Evolutionary conservation across 2,888 invertebrate genomes (phyloP), one percentile per base, ranked within the genome.

Genomic region (Aradus depressus): DNA sequence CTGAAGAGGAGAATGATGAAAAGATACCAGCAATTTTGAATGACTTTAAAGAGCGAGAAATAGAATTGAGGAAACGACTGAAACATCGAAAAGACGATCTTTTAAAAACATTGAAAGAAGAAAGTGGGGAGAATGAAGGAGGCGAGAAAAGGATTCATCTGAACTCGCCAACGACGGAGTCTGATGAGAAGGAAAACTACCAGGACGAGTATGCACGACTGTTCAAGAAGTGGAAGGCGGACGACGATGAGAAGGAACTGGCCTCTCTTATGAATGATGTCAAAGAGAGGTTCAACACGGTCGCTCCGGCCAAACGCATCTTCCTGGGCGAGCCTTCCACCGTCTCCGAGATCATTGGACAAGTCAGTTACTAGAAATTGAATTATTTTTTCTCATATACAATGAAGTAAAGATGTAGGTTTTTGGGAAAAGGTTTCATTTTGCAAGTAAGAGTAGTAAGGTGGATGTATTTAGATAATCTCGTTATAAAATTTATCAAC

Each of bases 21-120:
- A 47, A 47, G n/a, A n/a, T n/a, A n/a, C n/a, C n/a, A n/a, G n/a
- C n/a, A n/a, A n/a, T n/a, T n/a, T n/a, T n/a, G n/a, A n/a, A n/a
- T n/a, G n/a, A n/a, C n/a, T n/a, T n/a, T n/a, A 43, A 55, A 43
- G 50, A 55, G 31, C 52, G 49, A 56, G 34, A 58, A 37, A 44
- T 50, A 18, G 41, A 52, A 19, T 60, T 58, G 5, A 49, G 55
- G 23, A 50, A 55, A 34, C 43, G 54, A 21, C 32, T 60, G 14
- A 56, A 59, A 48, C 52, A 56, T 25, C 52, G 54, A n/a, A 58
- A 59, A 43, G 56, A 59, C 25, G 55, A 60, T 28, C 26, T 59
- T 41, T 34, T 59, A 41, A 59, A 58, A 43, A 58, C 47, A 28
- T 50, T 60, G 22, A 57, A 56, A 38, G 53, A 52, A 48, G 51